Conservation (phyloP, 2,797 vertebrate genomes). For the Chaetophractus vellerosus region DNA sequence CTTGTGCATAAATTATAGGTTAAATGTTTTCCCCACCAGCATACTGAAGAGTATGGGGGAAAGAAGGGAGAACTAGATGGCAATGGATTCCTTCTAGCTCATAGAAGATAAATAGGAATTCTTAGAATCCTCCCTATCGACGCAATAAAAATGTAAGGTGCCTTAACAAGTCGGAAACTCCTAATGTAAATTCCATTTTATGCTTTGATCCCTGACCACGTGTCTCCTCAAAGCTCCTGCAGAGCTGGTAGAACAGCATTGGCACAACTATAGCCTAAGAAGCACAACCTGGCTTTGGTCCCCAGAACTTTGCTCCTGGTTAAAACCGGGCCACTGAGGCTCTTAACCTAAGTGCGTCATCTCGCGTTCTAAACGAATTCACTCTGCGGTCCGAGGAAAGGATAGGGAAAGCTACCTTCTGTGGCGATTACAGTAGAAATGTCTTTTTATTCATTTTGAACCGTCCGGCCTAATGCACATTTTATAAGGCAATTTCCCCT, state of each 20-base stretch:
- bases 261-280: background rate
- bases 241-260: background rate
- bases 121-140: constrained; percentile 19
- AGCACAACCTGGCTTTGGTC: background rate
- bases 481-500: background rate
- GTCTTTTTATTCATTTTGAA: background rate
- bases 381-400: background rate
- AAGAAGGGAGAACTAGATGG: background rate
- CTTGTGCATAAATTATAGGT: constrained; percentile 50
- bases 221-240: background rate
- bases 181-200: constrained; percentile 64
- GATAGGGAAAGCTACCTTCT: background rate
- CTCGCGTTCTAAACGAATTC: background rate
- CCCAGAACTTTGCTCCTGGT: background rate
- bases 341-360: background rate
- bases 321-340: background rate
- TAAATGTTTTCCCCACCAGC: constrained; percentile 54
- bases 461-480: background rate
- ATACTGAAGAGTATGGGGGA: background rate
- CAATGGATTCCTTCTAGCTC: constrained; percentile 38
- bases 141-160: constrained; percentile 50
- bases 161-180: constrained; percentile 21
- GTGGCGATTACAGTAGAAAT: background rate
- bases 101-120: constrained; percentile 30
- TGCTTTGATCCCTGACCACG: constrained; percentile 44